phyloP scores from a whole-genome alignment of 2,113 vertebrate species.

The Menura novaehollandiae region DNA sequence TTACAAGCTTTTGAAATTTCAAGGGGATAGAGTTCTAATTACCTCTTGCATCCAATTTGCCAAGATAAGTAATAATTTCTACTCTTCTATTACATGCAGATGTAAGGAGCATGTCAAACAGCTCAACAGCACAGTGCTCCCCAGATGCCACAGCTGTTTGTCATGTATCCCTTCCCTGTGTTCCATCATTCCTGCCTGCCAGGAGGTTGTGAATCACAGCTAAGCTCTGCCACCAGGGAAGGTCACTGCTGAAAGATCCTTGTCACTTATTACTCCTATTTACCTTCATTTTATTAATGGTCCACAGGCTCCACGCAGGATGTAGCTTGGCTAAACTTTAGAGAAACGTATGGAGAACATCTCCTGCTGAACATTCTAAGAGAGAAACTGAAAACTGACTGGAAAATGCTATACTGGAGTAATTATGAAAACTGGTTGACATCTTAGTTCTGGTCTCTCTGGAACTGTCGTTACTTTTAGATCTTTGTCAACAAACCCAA shows the following conservation, averaged over 20 bases:
- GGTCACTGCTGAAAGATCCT: neutral
- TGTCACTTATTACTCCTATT: neutral
- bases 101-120: constrained; percentile 16
- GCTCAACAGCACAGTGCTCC: neutral
- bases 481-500: neutral
- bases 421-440: neutral
- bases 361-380: neutral
- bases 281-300: neutral
- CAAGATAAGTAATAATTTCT: constrained; percentile 32
- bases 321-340: neutral
- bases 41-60: constrained; percentile 8
- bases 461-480: neutral
- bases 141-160: constrained; percentile 39
- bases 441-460: neutral
- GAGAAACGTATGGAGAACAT: neutral
- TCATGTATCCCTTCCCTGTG: neutral
- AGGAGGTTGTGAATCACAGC: constrained; percentile 15
- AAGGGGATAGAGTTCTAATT: constrained; percentile 8
- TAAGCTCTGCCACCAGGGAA: constrained; percentile 9
- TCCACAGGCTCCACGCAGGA: neutral
- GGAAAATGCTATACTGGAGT: neutral
- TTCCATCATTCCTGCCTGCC: neutral
- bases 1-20: neutral
- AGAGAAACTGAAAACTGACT: neutral
- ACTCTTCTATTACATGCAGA: constrained; percentile 15